A percentile compares a stretch with the other conserved stretches of the same genome.
These are phyloP conservation scores for Dasyprocta punctata DNA, from an alignment of 2,113 vertebrate genomes.

Conservation along the genomic window DNA sequence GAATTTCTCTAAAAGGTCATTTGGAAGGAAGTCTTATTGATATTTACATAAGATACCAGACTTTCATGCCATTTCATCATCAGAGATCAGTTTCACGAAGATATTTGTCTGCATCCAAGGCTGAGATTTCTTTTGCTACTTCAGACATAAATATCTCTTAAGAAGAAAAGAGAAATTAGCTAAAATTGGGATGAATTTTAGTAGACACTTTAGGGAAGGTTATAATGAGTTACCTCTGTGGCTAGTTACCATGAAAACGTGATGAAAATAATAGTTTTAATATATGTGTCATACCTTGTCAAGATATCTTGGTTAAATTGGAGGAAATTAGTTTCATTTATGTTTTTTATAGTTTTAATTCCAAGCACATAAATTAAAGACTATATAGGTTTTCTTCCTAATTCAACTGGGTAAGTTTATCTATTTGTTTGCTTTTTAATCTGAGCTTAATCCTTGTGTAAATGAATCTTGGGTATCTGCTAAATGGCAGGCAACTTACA, in stretches of 20 bases:
- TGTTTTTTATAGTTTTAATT: conserved; percentile 15
- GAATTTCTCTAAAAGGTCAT: neutral
- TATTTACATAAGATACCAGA: neutral
- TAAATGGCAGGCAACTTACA: neutral
- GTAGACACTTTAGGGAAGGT: neutral
- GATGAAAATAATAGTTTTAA: conserved; percentile 36
- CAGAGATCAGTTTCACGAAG: neutral
- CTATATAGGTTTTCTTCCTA: neutral
- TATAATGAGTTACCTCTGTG: neutral
- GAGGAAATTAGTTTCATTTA: conserved; percentile 40
- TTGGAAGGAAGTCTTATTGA: neutral
- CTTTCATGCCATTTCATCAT: neutral
- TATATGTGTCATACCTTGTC: neutral
- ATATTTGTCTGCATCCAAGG: neutral
- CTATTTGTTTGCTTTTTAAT: neutral
- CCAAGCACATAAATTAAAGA: neutral
- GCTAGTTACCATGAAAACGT: neutral
- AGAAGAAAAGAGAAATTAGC: neutral
- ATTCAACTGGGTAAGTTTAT: neutral
- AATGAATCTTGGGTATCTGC: conserved; percentile 16
- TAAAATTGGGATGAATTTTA: neutral
- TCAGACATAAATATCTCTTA: neutral
- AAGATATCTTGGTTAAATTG: neutral
- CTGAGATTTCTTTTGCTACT: neutral
- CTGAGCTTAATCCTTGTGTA: neutral